A percentile compares a stretch with the other conserved stretches of the same genome.
Evolutionary conservation across 1,140 invertebrate species (phyloP).

Genomic region (Babylonia areolata): DNA sequence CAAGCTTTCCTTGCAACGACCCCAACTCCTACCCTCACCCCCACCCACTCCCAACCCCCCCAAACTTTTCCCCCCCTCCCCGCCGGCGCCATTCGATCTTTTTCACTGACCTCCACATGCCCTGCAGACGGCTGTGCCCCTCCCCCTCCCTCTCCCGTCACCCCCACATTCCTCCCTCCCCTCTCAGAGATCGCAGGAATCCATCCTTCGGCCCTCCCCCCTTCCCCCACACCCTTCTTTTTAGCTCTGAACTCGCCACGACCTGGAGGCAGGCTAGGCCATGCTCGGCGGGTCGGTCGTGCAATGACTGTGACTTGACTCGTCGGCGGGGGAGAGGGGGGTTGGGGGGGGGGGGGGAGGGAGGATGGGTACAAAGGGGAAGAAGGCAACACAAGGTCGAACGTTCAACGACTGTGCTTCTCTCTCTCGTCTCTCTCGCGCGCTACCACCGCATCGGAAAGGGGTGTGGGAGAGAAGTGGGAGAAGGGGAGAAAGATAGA

Average conservation of each 20-base stretch:
- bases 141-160: constrained; percentile 7
- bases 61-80: not conserved
- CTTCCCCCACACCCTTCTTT: too few species aligned
- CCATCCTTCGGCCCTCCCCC: not conserved
- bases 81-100: not conserved
- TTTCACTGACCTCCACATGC: not conserved
- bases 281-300: too few species aligned
- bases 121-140: constrained; percentile 32
- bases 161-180: constrained; percentile 25
- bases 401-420: not conserved
- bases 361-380: too few species aligned
- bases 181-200: not conserved
- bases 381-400: not conserved
- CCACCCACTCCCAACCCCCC: not conserved
- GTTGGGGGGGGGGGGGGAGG: too few species aligned
- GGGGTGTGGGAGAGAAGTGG: too few species aligned
- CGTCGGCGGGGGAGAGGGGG: too few species aligned
- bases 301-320: too few species aligned
- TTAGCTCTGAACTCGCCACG: too few species aligned
- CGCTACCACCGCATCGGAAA: too few species aligned
- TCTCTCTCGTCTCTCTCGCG: not conserved
- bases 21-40: constrained; percentile 8
- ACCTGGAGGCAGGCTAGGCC: too few species aligned
- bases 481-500: too few species aligned
- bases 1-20: not conserved